A percentile compares a stretch with the other conserved stretches of the same genome.
phyloP scores from a whole-genome alignment of 2,113 vertebrate genomes.

The Fulmarus glacialis region DNA sequence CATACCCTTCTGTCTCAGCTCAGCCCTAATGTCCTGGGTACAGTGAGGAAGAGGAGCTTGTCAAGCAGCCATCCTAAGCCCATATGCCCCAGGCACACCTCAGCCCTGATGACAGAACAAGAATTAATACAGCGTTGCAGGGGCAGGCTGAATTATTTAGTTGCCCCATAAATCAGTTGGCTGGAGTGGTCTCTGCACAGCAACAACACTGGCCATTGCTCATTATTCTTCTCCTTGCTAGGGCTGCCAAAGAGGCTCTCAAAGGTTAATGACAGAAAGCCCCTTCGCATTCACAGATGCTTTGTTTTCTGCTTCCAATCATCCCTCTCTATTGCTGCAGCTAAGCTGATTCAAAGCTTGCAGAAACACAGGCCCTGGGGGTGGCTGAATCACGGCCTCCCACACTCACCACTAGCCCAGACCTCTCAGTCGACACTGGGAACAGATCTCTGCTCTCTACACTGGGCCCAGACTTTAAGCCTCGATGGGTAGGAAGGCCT shows the following conservation, averaged over 20 bases:
- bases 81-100: neutral
- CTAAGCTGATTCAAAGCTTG: neutral
- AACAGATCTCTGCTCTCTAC: neutral
- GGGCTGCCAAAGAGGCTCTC: neutral
- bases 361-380: neutral
- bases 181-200: neutral
- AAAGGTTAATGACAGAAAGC: neutral
- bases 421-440: neutral
- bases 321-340: neutral
- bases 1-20: neutral
- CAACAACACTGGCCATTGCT: neutral
- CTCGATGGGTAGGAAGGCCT: neutral
- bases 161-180: neutral
- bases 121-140: neutral
- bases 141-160: neutral
- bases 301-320: neutral
- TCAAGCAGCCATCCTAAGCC: neutral
- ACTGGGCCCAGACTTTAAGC: neutral
- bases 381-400: neutral
- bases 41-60: neutral
- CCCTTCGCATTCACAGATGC: neutral
- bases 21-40: neutral
- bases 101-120: neutral
- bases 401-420: neutral
- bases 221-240: neutral